These are phyloP conservation scores for Pseudococcus jackbeardsleyi DNA, from an alignment of 2,888 invertebrate species.

Conservation along the genomic window DNA sequence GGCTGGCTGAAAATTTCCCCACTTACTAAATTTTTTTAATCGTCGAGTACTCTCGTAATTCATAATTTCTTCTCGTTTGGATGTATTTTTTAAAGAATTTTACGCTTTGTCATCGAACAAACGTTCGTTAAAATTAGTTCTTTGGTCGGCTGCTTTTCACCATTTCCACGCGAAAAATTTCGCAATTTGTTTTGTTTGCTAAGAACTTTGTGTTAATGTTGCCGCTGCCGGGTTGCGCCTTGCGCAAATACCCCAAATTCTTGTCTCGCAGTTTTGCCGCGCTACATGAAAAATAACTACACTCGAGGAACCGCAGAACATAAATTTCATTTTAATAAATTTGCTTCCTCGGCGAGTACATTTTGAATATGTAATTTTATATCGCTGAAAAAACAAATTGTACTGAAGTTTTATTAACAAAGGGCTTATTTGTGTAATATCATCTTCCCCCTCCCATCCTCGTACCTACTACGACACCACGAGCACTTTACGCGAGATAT, in stretches of 20 bases:
- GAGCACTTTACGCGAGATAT: not conserved
- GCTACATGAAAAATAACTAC: slow-evolving; percentile 18
- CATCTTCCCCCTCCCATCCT: not conserved
- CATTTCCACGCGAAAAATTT: not conserved
- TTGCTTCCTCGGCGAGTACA: not conserved
- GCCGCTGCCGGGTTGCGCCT: not conserved
- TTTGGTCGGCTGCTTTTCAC: not conserved
- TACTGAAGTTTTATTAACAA: slow-evolving; percentile 18
- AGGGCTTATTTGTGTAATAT: not conserved
- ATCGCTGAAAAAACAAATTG: slow-evolving; percentile 37
- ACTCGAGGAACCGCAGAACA: not conserved
- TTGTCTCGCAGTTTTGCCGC: not conserved
- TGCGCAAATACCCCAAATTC: slow-evolving; percentile 41
- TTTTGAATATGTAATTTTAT: slow-evolving; percentile 45
- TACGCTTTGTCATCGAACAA: slow-evolving; percentile 4
- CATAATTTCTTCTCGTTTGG: not conserved
- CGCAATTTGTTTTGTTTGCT: slow-evolving; percentile 1
- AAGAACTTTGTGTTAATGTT: slow-evolving; percentile 24
- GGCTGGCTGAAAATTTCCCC: not conserved
- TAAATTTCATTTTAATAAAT: slow-evolving; percentile 50
- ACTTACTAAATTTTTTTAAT: not conserved
- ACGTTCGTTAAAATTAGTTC: slow-evolving; percentile 37
- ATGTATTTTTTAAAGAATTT: not conserved
- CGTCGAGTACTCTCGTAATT: not conserved
- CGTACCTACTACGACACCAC: too few relatives aligned